phyloP scores from a whole-genome alignment of 2,888 invertebrate genomes.

The Griposia aprilina region DNA sequence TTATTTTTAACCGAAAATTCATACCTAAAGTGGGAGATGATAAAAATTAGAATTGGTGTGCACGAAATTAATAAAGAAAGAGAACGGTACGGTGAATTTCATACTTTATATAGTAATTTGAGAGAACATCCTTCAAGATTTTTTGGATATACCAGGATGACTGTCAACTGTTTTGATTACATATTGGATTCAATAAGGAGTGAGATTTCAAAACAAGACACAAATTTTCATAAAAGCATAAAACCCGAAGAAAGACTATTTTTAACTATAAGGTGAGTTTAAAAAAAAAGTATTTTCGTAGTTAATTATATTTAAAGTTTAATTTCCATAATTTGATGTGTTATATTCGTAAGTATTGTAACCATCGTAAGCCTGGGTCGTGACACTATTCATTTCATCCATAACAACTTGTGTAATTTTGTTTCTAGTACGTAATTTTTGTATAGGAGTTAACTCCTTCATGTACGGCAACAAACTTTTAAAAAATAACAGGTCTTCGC shows the following conservation, averaged over 20 bases:
- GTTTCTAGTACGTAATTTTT: slow-evolving; percentile 68
- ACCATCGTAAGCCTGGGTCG: slow-evolving; percentile 64
- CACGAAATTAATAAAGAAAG: slow-evolving; percentile 62
- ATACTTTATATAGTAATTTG: slow-evolving; percentile 64
- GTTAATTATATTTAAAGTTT: slow-evolving; percentile 43
- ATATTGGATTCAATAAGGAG: slow-evolving; percentile 64
- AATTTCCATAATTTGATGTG: slow-evolving; percentile 63
- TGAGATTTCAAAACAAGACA: slow-evolving; percentile 60
- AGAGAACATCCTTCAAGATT: slow-evolving; percentile 63
- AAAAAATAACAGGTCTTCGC: slow-evolving; percentile 66
- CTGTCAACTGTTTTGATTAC: slow-evolving; percentile 58
- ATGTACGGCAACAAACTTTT: slow-evolving; percentile 67
- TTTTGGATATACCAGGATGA: slow-evolving; percentile 64
- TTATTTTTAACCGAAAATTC: slow-evolving; percentile 59
- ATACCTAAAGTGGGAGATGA: slow-evolving; percentile 61
- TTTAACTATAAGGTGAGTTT: slow-evolving; percentile 51
- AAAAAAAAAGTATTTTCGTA: slow-evolving; percentile 41
- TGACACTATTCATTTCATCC: slow-evolving; percentile 66
- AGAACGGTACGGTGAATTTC: slow-evolving; percentile 63
- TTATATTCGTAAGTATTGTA: slow-evolving; percentile 67
- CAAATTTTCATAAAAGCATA: slow-evolving; percentile 60
- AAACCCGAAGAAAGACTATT: slow-evolving; percentile 59
- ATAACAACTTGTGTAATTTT: slow-evolving; percentile 67
- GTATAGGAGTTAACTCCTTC: slow-evolving; percentile 67
- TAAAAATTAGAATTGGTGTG: slow-evolving; percentile 64